Conservation (phyloP, 2,888 invertebrate genomes). For the Eristalis tenax region DNA sequence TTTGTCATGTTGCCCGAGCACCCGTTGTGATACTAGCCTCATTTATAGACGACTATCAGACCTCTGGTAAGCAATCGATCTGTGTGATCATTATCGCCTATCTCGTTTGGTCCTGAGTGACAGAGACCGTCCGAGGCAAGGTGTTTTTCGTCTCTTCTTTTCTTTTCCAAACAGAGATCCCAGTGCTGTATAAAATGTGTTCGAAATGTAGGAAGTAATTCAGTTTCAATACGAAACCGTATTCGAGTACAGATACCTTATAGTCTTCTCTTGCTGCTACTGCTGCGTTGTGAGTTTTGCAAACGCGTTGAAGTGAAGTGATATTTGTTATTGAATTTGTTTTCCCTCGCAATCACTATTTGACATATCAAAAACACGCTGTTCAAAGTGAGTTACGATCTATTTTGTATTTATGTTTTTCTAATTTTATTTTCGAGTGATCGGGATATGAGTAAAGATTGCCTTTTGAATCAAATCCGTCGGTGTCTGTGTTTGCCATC, state of each 20-base stretch:
- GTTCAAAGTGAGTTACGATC: conserved; percentile 54
- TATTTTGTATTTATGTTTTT: not conserved
- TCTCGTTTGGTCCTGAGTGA: conserved; percentile 53
- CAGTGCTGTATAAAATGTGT: conserved; percentile 54
- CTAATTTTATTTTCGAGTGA: not conserved
- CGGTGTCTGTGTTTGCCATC: not conserved
- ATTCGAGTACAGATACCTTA: conserved; percentile 45
- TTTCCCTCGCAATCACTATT: not conserved
- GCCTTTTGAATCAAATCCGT: not conserved
- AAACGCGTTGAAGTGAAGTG: not conserved
- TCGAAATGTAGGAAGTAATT: conserved; percentile 46
- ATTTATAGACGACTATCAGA: conserved; percentile 50
- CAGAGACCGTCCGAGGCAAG: conserved; percentile 18
- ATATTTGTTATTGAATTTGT: not conserved
- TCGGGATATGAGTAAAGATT: no score
- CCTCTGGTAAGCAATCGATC: conserved; percentile 12
- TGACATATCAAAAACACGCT: conserved; percentile 50
- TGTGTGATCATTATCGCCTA: conserved; percentile 7
- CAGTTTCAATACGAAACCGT: conserved; percentile 61
- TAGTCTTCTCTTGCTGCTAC: not conserved
- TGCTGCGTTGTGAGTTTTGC: not conserved
- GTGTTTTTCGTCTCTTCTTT: not conserved
- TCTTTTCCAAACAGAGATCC: conserved; percentile 16
- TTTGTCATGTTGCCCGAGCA: not conserved
- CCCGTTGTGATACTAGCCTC: conserved; percentile 26